Conservation (phyloP, 2,113 vertebrate genomes). For the Pagrus major region DNA sequence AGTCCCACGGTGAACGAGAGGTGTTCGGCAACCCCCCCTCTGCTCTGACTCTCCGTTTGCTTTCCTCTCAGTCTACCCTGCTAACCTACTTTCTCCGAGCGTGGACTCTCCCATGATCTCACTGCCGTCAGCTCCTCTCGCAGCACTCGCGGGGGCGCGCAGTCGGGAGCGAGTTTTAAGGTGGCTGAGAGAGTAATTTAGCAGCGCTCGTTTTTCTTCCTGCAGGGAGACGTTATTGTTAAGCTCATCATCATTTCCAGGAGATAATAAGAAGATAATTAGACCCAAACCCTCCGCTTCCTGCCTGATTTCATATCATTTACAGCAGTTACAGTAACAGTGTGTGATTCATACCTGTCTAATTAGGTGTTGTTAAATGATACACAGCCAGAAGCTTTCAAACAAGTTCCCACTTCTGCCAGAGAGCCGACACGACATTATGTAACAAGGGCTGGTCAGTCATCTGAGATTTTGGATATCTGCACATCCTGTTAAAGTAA, state of each 20-base stretch:
- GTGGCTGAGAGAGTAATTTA: conserved; percentile 53
- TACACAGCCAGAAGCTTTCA: background rate
- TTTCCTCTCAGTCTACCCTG: conserved; percentile 84
- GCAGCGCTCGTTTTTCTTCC: no score
- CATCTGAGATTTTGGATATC: no score
- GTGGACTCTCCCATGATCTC: conserved; percentile 88
- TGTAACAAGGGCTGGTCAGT: no score
- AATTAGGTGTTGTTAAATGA: background rate
- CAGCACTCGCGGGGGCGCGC: conserved; percentile 76
- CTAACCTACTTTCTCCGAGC: conserved; percentile 87
- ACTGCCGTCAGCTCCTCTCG: conserved; percentile 71
- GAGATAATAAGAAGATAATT: background rate
- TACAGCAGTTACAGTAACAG: background rate
- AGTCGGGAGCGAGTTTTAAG: conserved; percentile 79
- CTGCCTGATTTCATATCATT: background rate
- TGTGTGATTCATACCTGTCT: background rate
- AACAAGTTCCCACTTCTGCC: background rate
- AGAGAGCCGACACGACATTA: no score
- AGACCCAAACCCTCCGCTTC: no score
- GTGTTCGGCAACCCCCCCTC: conserved; percentile 57
- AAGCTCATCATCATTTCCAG: background rate
- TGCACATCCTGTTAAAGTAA: no score
- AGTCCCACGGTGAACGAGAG: conserved; percentile 67
- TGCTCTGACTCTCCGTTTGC: conserved; percentile 64
- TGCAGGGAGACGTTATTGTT: background rate